Base-by-base conservation (phyloP, 2,113 vertebrate species). In the Myotis brandtii region DNA sequence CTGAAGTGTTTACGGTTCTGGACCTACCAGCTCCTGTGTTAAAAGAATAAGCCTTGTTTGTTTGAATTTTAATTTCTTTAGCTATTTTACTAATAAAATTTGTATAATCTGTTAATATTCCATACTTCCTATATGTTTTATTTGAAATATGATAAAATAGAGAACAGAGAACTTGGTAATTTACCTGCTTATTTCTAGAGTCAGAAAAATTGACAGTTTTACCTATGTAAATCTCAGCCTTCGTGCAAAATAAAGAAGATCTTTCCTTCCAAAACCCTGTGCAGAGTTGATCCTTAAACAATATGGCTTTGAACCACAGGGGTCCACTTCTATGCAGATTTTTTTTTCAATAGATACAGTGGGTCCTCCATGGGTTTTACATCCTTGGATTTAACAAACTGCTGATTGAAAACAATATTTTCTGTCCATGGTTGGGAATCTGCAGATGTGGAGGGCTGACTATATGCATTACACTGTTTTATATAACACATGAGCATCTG, bases 151-250 rank as follows among this genome's bases (percentile, higher is more conserved):
- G 46, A 56, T 54, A 90, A 48, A 80, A n/a, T 86, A 72, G 73
- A 64, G 37, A 95, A 76, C 46, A 59, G 11, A 72, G 34, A 90
- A 70, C 48, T 70, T 85, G 27, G 6, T 93, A 86, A 93, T 90
- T 90, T 94, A 82, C 9, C 23, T 59, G 20, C 46, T 79, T 67
- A 3, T 86, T 93, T 84, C 50, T 85, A 80, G 46, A 86, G 52
- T 91, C 52, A 86, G 56, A 91, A 80, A 95, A 89, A 48, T 18
- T 66, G 43, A 96, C 18, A 48, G 4, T 66, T 97, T 23, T 43
- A 73, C 67, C 62, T 90, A 3, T 88, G 18, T 62, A 87, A 93
- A 82, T 86, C 54, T 93, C 46, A 82, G 66, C 34, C n/a, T 37
- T 85, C 43, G 82, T 16, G 56, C 43, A 73, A 91, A 92, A 92